A percentile compares a stretch with the other conserved stretches of the same genome.
Evolutionary conservation across 1,140 invertebrate genomes (phyloP).

Genomic region (Nomia melanderi): DNA sequence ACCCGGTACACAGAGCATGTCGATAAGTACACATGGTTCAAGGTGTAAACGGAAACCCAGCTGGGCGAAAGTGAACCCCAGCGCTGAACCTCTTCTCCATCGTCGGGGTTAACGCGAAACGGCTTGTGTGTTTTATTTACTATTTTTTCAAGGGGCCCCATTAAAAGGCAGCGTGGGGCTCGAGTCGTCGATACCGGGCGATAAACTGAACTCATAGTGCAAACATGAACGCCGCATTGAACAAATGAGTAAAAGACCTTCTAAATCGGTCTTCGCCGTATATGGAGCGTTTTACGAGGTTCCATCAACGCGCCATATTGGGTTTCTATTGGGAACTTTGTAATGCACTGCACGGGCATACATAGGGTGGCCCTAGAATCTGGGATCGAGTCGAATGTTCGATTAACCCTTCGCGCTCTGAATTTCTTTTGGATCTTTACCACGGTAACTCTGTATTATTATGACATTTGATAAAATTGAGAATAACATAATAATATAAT

Average conservation of each 20-base stretch:
- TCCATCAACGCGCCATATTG: neutral
- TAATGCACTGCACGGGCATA: neutral
- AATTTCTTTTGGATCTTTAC: too few species aligned
- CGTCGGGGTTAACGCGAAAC: too few species aligned
- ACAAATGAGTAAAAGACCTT: neutral
- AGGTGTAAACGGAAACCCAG: neutral
- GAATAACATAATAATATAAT: too few species aligned
- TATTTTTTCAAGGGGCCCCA: neutral
- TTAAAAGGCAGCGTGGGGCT: neutral
- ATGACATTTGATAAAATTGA: too few species aligned
- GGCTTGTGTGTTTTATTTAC: neutral
- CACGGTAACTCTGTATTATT: too few species aligned
- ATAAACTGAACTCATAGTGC: constrained; percentile 3
- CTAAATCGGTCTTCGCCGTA: constrained; percentile 1
- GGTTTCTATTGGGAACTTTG: neutral
- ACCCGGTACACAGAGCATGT: too few species aligned
- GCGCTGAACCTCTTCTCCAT: too few species aligned
- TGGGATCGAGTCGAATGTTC: too few species aligned
- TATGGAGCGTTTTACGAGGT: neutral
- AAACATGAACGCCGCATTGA: neutral
- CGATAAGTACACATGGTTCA: neutral
- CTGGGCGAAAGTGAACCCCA: neutral
- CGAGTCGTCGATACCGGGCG: neutral
- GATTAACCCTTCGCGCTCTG: too few species aligned
- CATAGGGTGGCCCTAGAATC: too few species aligned